Conservation (phyloP, 2,888 invertebrate species). For the Rhamnusium bicolor region DNA sequence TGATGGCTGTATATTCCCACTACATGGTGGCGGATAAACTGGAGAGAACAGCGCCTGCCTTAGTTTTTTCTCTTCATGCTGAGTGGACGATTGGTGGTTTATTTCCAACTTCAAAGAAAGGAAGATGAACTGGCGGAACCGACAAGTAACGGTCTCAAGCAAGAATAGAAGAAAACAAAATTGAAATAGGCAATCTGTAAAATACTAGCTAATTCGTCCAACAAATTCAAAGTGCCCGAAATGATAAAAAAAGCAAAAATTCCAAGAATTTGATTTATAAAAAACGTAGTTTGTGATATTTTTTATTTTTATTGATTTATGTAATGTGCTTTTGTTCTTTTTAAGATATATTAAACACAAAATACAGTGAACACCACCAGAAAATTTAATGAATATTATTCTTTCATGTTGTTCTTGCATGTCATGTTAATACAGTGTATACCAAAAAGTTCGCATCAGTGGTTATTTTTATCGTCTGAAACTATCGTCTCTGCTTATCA, state of each 20-base stretch:
- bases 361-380: background rate
- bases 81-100: conserved; percentile 90
- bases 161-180: conserved; percentile 64
- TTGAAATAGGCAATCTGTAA: conserved; percentile 16
- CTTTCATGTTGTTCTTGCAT: background rate
- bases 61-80: conserved; percentile 96
- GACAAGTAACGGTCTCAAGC: conserved; percentile 67
- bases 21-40: conserved; percentile 94
- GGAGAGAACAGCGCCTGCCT: conserved; percentile 90
- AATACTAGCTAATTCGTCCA: conserved; percentile 28
- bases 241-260: background rate
- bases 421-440: background rate
- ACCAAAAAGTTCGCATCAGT: too few relatives aligned
- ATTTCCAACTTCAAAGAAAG: conserved; percentile 76
- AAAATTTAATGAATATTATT: background rate
- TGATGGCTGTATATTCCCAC: conserved; percentile 94
- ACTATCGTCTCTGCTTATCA: too few relatives aligned
- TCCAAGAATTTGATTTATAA: background rate
- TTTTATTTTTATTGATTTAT: conserved; percentile 11
- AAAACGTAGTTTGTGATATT: conserved; percentile 25
- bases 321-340: background rate
- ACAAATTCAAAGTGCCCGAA: conserved; percentile 19
- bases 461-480: too few relatives aligned
- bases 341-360: background rate
- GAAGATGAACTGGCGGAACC: conserved; percentile 64